These are phyloP conservation scores for Oncorhynchus clarkii DNA, from an alignment of 2,113 vertebrate genomes.

Conservation along the genomic window DNA sequence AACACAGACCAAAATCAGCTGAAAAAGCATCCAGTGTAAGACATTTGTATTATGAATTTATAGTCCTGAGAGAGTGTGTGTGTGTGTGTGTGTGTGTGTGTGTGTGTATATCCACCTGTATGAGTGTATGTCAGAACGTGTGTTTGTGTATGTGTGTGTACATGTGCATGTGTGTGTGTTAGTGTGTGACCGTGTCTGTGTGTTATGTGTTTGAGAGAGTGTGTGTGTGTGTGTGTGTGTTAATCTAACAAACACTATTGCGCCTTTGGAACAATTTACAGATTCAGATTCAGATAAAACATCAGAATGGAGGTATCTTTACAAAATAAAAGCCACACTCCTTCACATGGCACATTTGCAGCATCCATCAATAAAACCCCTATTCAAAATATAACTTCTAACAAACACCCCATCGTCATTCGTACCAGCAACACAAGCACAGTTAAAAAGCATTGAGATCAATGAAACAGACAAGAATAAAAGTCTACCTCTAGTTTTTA, in stretches of 20 bases:
- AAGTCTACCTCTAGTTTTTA: constrained; percentile 32
- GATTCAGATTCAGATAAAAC: constrained; percentile 24
- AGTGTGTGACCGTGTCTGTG: not conserved
- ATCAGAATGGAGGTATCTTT: not conserved
- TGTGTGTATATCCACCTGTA: constrained; percentile 7
- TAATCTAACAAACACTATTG: constrained; percentile 44
- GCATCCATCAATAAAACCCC: constrained; percentile 29
- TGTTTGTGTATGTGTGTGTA: constrained; percentile 8
- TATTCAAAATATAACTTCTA: constrained; percentile 28
- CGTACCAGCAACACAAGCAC: constrained; percentile 36
- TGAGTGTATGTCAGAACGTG: not conserved
- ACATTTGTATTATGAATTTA: constrained; percentile 26
- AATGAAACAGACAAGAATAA: constrained; percentile 35
- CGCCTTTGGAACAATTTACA: constrained; percentile 45
- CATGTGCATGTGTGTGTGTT: constrained; percentile 29
- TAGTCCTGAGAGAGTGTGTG: constrained; percentile 60
- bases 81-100: constrained; percentile 19
- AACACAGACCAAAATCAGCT: constrained; percentile 33
- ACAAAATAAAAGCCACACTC: constrained; percentile 9
- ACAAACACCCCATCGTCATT: constrained; percentile 20
- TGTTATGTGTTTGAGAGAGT: too few relatives aligned
- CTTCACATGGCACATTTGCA: constrained; percentile 3
- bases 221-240: not conserved
- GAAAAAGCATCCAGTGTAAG: constrained; percentile 37
- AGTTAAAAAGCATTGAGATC: constrained; percentile 40